Conservation (phyloP, 2,113 vertebrate species). For the Tautogolabrus adspersus region DNA sequence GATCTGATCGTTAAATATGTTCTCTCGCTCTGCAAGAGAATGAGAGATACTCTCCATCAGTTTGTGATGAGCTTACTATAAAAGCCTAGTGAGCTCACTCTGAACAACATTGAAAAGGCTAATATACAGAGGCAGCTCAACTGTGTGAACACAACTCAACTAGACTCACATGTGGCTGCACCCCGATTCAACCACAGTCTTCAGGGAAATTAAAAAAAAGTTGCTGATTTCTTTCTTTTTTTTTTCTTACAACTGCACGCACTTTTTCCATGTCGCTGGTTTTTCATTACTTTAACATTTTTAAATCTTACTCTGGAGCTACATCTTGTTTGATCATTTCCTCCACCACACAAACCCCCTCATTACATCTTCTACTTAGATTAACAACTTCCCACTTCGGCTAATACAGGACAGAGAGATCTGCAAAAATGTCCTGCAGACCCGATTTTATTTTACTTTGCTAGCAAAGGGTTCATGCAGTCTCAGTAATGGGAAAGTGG, state of each 20-base stretch:
- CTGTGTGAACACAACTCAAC: background rate
- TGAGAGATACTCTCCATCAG: conserved; percentile 9
- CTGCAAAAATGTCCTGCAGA: conserved; percentile 15
- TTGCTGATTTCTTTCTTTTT: conserved; percentile 11
- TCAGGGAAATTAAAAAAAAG: conserved; percentile 8
- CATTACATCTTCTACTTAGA: conserved; percentile 25
- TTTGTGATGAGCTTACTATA: conserved; percentile 12
- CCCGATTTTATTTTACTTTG: background rate
- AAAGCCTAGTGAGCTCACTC: conserved; percentile 1
- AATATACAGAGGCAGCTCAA: background rate
- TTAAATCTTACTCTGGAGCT: conserved; percentile 9
- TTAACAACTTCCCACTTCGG: conserved; percentile 54
- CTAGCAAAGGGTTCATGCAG: conserved; percentile 18
- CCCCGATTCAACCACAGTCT: background rate
- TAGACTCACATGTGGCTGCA: background rate
- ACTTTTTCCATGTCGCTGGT: too few species aligned
- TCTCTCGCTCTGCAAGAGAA: background rate
- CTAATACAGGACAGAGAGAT: conserved; percentile 21
- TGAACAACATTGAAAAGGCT: background rate
- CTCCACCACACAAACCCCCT: background rate
- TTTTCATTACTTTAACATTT: conserved; percentile 28
- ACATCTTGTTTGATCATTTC: conserved; percentile 20
- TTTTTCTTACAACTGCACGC: too few species aligned
- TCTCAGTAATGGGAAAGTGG: conserved; percentile 42
- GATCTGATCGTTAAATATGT: conserved; percentile 33